Conservation (phyloP, 1,140 invertebrate genomes). For the Steinernema khuongi region DNA sequence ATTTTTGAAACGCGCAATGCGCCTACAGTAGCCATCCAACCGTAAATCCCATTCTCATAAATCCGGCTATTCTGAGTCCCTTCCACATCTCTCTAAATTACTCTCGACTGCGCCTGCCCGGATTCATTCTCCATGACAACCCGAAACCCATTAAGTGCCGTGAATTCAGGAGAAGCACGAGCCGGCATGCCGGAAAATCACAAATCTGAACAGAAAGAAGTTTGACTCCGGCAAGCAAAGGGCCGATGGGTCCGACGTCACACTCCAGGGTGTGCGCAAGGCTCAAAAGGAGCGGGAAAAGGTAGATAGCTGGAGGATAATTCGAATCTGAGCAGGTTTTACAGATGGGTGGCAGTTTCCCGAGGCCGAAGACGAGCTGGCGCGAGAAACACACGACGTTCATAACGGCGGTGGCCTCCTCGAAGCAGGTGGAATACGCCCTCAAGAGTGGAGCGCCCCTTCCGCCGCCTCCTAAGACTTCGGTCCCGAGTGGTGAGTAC, state of each 20-base stretch:
- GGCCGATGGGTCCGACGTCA: constrained; percentile 69
- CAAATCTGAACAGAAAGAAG: constrained; percentile 68
- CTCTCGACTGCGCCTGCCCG: not conserved
- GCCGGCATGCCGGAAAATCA: constrained; percentile 72
- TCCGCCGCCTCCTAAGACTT: constrained; percentile 70
- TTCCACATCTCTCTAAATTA: not conserved
- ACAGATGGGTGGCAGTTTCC: constrained; percentile 33
- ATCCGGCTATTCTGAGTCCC: not conserved
- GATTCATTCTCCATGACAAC: not conserved
- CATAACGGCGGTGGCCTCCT: constrained; percentile 78
- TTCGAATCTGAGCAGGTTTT: constrained; percentile 22
- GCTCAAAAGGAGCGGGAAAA: constrained; percentile 68
- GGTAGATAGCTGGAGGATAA: constrained; percentile 62
- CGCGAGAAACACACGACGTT: constrained; percentile 84
- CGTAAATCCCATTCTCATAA: not conserved
- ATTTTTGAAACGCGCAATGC: no score
- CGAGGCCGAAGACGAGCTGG: constrained; percentile 72
- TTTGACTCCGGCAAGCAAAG: constrained; percentile 80
- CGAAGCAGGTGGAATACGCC: constrained; percentile 76
- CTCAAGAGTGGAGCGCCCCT: constrained; percentile 80
- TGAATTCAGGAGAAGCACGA: constrained; percentile 67
- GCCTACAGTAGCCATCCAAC: not conserved
- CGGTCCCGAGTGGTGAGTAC: constrained; percentile 41
- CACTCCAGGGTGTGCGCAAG: constrained; percentile 24
- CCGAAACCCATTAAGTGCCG: not conserved